Conservation (phyloP, 2,888 invertebrate genomes). For the Mayetiola destructor region DNA sequence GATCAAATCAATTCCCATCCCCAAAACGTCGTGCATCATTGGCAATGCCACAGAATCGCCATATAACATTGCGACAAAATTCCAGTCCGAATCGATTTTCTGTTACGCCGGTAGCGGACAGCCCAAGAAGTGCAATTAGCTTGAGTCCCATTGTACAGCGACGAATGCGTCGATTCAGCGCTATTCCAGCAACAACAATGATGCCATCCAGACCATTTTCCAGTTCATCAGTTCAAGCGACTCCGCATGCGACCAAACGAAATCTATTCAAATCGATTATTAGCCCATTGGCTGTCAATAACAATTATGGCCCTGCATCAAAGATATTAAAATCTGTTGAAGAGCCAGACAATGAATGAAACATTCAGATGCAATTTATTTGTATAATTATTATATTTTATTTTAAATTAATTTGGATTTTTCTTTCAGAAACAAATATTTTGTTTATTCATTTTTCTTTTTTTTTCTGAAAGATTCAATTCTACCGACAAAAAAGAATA, state of each 20-base stretch:
- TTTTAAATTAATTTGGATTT: no score
- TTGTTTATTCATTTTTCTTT: no score
- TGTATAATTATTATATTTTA: no score
- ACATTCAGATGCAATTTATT: no score
- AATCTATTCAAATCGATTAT: neutral
- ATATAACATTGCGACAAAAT: slow-evolving; percentile 1
- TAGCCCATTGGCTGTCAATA: neutral
- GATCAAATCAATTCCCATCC: neutral
- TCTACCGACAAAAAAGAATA: no score
- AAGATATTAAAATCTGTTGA: no score
- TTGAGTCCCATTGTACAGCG: neutral
- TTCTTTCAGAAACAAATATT: no score
- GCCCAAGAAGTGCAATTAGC: neutral
- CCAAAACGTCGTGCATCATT: neutral
- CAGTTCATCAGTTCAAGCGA: neutral
- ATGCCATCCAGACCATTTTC: neutral
- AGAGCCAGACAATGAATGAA: no score
- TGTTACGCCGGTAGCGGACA: neutral
- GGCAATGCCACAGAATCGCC: neutral
- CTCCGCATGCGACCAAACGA: neutral
- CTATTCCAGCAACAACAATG: neutral
- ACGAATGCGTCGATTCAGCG: neutral
- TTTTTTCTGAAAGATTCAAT: no score
- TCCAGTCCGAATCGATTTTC: neutral
- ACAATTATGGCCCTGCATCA: no score